Percentiles rank a stretch among this genome's conserved stretches.
Conservation (phyloP, 2,113 vertebrate genomes). For the Nyctereutes procyonoides region DNA sequence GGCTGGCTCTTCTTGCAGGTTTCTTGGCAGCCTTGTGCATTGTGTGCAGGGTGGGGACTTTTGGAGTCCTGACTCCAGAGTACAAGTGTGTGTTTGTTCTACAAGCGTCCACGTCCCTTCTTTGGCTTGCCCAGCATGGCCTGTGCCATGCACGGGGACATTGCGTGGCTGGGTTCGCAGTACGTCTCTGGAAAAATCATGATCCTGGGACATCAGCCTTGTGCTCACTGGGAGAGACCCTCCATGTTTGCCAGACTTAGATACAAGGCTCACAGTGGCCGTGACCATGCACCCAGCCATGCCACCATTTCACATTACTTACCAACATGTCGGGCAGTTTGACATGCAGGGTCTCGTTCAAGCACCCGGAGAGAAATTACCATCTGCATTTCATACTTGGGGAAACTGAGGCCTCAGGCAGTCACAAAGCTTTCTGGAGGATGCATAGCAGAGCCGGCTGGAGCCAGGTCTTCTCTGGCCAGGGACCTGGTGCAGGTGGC, state of each 20-base stretch:
- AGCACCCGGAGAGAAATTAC: not conserved
- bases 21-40: not conserved
- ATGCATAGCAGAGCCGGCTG: not conserved
- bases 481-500: not conserved
- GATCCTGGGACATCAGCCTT: not conserved
- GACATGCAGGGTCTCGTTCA: not conserved
- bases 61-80: not conserved
- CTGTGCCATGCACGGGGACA: not conserved
- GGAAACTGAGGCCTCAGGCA: not conserved
- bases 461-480: not conserved
- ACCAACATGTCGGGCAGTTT: not conserved
- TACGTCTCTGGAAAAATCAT: not conserved
- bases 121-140: not conserved
- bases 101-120: not conserved
- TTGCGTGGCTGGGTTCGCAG: not conserved
- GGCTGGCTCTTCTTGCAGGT: too few relatives aligned
- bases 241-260: not conserved
- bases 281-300: not conserved
- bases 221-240: not conserved
- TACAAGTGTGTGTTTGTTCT: not conserved
- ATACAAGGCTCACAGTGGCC: not conserved
- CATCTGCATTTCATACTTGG: not conserved
- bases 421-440: not conserved
- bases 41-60: not conserved
- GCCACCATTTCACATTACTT: not conserved